Base-by-base conservation (phyloP, 2,797 vertebrate species). In the Siniperca scherzeri region DNA sequence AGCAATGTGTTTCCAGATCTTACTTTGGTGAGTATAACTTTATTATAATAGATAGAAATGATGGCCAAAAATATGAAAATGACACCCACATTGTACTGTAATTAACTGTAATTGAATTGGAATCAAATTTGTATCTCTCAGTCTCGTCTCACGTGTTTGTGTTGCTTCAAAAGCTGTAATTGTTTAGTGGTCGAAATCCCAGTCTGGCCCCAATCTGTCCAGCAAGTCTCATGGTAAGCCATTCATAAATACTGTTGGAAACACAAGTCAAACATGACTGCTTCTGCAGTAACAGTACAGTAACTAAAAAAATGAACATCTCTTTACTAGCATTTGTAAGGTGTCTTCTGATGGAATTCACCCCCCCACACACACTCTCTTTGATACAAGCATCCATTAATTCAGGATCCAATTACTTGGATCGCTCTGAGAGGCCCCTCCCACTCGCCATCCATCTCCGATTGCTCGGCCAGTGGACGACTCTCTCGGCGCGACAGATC, bases 401-500 rank as follows among this genome's bases (percentile, higher is more conserved):
- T 87, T 89, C 80, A 66, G 46, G 74, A 92, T 89, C 90, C 89
- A 93, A 93, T 94, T 93, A 94, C 81, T 59, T 11, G 66, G 42
- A 78, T 84, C 22, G 42, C 81, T 87, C 53, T 0, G 3, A 85
- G 44, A 85, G 44, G 87, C 80, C 74, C 87, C 90, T 77, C 89
- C 88, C 87, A 77, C 85, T 62, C 17, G 38, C 74, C 84, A 82
- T 77, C 64, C 66, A 80, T 85, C 89, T 67, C 55, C n/a, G 5
- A 40, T 22, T 4, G 57, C 75, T 74, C 53, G 57, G 77, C 90
- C 88, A 82, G 83, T 78, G 70, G 80, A 77, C 42, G 27, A 6
- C 76, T 66, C 82, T 70, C 27, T 61, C 50, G 4, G 69, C 4
- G 61, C 13, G 50, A 78, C 88, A 75, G 88, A 90, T 90, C 91